A percentile compares a stretch with the other conserved stretches of the same genome.
These are phyloP conservation scores for Hystrix cristata DNA, from an alignment of 2,113 vertebrate species.

Conservation along the genomic window DNA sequence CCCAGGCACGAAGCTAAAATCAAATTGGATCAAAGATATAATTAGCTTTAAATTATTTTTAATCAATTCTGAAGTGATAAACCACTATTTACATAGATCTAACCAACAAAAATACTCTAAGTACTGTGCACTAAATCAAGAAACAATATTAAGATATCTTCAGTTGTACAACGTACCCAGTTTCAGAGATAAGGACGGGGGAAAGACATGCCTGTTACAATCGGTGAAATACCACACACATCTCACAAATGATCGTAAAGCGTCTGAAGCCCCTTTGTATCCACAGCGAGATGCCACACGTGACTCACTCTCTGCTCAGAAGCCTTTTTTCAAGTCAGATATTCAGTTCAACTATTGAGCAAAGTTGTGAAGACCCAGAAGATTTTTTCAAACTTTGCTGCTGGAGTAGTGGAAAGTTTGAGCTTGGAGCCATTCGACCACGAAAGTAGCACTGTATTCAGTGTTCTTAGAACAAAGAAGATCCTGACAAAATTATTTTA, in stretches of 20 bases:
- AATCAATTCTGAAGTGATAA: not conserved
- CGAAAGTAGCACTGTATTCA: not conserved
- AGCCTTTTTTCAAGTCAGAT: not conserved
- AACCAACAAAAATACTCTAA: constrained; percentile 32
- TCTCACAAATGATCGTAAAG: not conserved
- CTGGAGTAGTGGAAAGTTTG: not conserved
- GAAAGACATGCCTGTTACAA: not conserved
- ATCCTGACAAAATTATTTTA: constrained; percentile 9
- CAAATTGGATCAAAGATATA: not conserved
- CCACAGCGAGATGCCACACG: not conserved
- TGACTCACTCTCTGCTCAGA: not conserved
- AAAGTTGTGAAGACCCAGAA: not conserved
- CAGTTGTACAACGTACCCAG: not conserved
- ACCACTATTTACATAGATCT: not conserved
- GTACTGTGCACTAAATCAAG: not conserved
- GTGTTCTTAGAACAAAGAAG: not conserved
- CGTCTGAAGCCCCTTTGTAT: not conserved
- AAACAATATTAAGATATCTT: not conserved
- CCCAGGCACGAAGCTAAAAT: too few species aligned
- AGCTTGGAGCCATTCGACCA: not conserved
- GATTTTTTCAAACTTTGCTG: not conserved
- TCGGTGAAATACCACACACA: not conserved
- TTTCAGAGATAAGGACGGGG: not conserved
- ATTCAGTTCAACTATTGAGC: not conserved
- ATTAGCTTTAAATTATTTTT: not conserved